A percentile compares a stretch with the other conserved stretches of the same genome.
Conservation (phyloP, 2,113 vertebrate species). For the Sclerurus mexicanus region DNA sequence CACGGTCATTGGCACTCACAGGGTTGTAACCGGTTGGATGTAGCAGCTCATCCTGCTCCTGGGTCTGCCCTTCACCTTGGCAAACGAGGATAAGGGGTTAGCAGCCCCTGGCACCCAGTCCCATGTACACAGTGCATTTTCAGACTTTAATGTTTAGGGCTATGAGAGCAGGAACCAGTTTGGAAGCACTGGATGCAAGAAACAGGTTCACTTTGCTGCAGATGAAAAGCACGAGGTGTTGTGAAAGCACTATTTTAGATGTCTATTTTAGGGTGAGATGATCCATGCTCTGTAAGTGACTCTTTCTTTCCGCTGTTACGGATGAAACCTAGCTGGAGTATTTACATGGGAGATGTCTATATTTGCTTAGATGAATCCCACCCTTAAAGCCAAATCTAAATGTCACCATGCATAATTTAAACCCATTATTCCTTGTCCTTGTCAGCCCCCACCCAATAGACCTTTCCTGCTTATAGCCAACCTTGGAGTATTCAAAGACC, state of each 20-base stretch:
- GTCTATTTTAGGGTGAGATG: background rate
- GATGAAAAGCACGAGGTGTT: background rate
- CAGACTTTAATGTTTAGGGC: background rate
- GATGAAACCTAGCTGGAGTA: background rate
- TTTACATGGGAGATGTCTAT: background rate
- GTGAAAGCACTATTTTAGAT: background rate
- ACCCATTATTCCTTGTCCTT: background rate
- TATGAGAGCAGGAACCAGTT: background rate
- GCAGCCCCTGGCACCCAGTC: background rate
- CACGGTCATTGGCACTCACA: background rate
- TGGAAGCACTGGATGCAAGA: background rate
- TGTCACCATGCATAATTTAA: background rate
- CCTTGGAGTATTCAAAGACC: background rate
- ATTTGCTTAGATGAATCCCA: background rate
- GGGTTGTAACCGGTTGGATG: background rate
- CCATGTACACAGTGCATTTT: fast-evolving
- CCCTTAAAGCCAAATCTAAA: background rate
- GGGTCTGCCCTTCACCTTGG: background rate
- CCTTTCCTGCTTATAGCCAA: background rate
- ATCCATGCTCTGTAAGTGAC: background rate
- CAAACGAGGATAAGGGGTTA: background rate
- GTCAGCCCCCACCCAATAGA: background rate
- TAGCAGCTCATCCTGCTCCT: background rate
- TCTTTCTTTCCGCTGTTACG: background rate
- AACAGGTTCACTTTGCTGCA: background rate